phyloP scores from a whole-genome alignment of 2,888 invertebrate species.

The Macrosiphum euphorbiae region DNA sequence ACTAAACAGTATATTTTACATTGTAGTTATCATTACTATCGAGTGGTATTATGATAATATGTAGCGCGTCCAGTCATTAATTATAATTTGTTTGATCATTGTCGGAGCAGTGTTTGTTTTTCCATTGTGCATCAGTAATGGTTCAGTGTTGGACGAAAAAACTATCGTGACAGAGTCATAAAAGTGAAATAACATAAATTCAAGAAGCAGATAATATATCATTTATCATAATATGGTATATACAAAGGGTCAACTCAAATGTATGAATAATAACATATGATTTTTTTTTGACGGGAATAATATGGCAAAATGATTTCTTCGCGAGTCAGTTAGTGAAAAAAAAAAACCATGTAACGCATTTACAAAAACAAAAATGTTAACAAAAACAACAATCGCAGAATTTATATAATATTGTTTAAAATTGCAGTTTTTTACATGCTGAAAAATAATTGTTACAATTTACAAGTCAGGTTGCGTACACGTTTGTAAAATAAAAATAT shows the following conservation, averaged over 20 bases:
- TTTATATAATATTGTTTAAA: conserved; percentile 8
- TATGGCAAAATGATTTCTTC: not conserved
- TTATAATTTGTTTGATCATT: not conserved
- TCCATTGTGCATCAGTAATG: not conserved
- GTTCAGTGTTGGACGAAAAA: not conserved
- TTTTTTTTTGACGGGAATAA: not conserved
- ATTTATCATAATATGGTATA: not conserved
- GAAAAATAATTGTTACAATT: not conserved
- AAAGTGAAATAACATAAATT: not conserved
- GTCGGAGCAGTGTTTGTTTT: not conserved
- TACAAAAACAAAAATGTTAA: not conserved
- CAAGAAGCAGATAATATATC: not conserved
- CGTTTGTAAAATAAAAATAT: not conserved
- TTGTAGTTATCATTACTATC: not conserved
- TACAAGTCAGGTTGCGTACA: conserved; percentile 6
- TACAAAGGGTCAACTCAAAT: not conserved
- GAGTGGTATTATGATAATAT: not conserved
- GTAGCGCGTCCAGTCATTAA: not conserved
- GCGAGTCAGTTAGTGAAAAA: not conserved
- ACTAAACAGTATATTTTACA: not conserved
- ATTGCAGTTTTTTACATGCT: not conserved
- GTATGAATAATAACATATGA: not conserved
- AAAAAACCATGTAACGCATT: not conserved
- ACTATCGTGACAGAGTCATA: not conserved
- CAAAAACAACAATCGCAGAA: not conserved